Percentiles rank a stretch among this genome's conserved stretches.
Conservation (phyloP, 1,140 invertebrate genomes). For the Ceratitis capitata region DNA sequence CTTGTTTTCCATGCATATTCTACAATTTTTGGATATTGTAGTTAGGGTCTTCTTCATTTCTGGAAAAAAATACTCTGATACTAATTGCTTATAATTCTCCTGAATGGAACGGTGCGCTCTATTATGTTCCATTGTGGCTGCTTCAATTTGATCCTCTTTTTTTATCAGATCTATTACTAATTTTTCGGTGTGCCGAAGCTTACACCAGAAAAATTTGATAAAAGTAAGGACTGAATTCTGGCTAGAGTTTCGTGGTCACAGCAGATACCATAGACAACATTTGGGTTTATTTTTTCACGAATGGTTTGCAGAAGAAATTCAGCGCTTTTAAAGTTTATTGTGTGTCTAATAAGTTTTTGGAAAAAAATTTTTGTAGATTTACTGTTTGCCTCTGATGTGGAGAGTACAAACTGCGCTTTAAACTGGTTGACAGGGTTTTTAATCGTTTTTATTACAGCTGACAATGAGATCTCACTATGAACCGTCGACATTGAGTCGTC, state of each 20-base stretch:
- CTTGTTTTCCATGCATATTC: slow-evolving; percentile 36
- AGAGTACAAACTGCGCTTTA: slow-evolving; percentile 44
- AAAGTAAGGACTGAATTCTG: not conserved
- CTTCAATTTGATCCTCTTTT: slow-evolving; percentile 25
- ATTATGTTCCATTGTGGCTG: slow-evolving; percentile 25
- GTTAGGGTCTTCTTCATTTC: not conserved
- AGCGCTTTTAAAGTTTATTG: not conserved
- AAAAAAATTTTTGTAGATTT: not conserved
- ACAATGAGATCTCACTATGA: slow-evolving; percentile 44
- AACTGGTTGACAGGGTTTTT: slow-evolving; percentile 39
- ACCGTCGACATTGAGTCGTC: slow-evolving; percentile 12
- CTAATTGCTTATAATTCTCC: slow-evolving; percentile 16
- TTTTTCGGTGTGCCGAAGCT: slow-evolving; percentile 36
- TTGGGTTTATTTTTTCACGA: not conserved
- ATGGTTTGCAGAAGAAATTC: not conserved
- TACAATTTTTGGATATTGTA: slow-evolving; percentile 42
- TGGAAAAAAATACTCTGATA: not conserved
- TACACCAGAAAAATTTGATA: not conserved
- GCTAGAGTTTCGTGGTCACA: not conserved
- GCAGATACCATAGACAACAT: not conserved
- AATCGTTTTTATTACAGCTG: not conserved
- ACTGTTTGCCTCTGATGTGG: not conserved
- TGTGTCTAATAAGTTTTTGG: not conserved
- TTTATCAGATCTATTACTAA: slow-evolving; percentile 12
- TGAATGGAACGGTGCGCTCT: not conserved